Conservation (phyloP, 30 jellyfish, hydroid and myxozoan species). For the Aurelia sp. region DNA sequence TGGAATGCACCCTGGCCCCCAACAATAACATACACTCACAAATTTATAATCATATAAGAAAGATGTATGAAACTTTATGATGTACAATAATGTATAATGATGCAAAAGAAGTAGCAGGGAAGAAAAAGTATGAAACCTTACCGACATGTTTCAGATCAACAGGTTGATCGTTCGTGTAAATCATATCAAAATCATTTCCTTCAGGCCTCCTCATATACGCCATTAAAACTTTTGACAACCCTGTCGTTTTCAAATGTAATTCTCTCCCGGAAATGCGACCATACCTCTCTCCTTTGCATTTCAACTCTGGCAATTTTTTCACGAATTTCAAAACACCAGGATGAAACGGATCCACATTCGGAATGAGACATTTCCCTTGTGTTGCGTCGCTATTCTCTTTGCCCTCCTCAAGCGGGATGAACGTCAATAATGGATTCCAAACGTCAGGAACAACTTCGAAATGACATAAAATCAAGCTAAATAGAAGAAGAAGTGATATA, state of each 20-base stretch:
- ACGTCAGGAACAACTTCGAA: too few relatives aligned
- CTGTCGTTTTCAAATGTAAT: slow-evolving; percentile 2
- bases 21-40: too few relatives aligned
- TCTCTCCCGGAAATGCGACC: slow-evolving; percentile 6
- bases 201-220: slow-evolving; percentile 25
- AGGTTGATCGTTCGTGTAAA: not conserved
- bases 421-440: too few relatives aligned
- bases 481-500: too few relatives aligned
- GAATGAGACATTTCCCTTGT: slow-evolving; percentile 8
- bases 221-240: slow-evolving; percentile 5
- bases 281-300: slow-evolving; percentile 23
- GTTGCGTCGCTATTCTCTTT: not conserved
- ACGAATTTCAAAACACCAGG: slow-evolving; percentile 13
- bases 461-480: too few relatives aligned
- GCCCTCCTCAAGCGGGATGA: slow-evolving; percentile 27
- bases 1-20: too few relatives aligned
- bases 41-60: too few relatives aligned
- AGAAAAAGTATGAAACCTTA: too few relatives aligned
- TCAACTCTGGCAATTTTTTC: slow-evolving; percentile 5
- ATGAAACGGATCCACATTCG: slow-evolving; percentile 27
- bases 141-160: too few relatives aligned
- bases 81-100: too few relatives aligned
- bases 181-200: slow-evolving; percentile 14
- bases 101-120: too few relatives aligned
- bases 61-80: too few relatives aligned